phyloP scores from a whole-genome alignment of 2,888 invertebrate genomes.

The Protodeltote pygarga region DNA sequence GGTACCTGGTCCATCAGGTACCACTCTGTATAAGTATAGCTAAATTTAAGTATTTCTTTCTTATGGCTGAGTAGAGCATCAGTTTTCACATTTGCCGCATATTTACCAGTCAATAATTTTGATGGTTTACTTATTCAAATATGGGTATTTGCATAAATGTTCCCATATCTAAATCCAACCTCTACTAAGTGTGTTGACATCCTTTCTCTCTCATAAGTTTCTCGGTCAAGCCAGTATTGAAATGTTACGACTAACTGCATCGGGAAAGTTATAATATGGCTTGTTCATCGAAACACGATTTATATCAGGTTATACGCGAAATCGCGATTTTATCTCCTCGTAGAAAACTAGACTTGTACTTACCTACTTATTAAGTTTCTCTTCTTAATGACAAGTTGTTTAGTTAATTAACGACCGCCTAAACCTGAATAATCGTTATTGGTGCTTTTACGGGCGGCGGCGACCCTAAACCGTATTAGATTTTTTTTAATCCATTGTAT shows the following conservation, averaged over 20 bases:
- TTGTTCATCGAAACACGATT: conserved; percentile 6
- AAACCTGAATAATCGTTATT: too few relatives aligned
- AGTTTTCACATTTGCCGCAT: conserved; percentile 2
- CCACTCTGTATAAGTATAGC: too few relatives aligned
- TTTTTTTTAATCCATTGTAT: too few relatives aligned
- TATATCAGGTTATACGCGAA: conserved; percentile 9
- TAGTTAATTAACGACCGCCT: too few relatives aligned
- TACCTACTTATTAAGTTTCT: conserved; percentile 21
- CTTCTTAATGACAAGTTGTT: conserved; percentile 9
- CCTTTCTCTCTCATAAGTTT: conserved; percentile 9
- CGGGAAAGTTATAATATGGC: conserved; percentile 34
- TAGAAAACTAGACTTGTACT: conserved; percentile 26
- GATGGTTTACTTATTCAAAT: conserved; percentile 8
- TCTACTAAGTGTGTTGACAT: neutral
- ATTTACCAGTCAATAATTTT: conserved; percentile 2
- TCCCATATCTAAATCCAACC: conserved; percentile 1
- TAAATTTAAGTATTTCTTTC: too few relatives aligned
- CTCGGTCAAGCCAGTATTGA: conserved; percentile 12
- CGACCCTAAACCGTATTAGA: too few relatives aligned
- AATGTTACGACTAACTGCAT: conserved; percentile 4
- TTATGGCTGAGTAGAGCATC: too few relatives aligned
- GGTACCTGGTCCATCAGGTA: too few relatives aligned
- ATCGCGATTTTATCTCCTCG: conserved; percentile 15
- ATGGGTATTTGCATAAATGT: neutral
- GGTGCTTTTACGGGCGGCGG: too few relatives aligned